Conservation (phyloP, 1,140 invertebrate genomes). For the Zaprionus inermis region DNA sequence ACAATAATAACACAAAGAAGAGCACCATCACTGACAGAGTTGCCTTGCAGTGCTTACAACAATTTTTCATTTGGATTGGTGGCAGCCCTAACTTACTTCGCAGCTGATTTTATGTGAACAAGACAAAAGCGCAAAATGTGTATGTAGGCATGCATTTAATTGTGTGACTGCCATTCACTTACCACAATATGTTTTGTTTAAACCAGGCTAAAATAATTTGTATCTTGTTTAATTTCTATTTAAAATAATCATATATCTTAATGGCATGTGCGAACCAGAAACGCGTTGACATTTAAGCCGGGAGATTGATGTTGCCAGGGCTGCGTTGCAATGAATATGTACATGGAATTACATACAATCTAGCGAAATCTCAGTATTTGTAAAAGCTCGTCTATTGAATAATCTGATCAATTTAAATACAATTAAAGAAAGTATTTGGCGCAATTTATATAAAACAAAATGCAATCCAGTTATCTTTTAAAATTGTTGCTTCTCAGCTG, state of each 20-base stretch:
- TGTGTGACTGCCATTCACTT: background rate
- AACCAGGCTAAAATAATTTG: background rate
- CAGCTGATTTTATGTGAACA: conserved; percentile 32
- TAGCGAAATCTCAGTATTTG: background rate
- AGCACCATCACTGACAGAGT: conserved; percentile 45
- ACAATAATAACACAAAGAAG: conserved; percentile 55
- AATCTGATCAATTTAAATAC: background rate
- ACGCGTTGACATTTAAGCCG: conserved; percentile 40
- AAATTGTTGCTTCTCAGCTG: background rate
- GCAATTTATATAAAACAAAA: background rate
- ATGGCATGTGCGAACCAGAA: background rate
- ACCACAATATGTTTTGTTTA: conserved; percentile 10
- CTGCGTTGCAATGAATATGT: background rate
- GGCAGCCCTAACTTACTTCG: conserved; percentile 10
- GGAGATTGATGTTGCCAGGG: conserved; percentile 21
- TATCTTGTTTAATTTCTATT: background rate
- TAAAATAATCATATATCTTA: background rate
- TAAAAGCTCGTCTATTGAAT: no score
- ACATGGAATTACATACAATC: background rate
- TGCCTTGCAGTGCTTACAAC: conserved; percentile 3
- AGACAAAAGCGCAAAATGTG: conserved; percentile 6
- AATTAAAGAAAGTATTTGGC: background rate
- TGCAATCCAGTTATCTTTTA: background rate
- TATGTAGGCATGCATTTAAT: background rate
- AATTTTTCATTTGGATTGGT: conserved; percentile 3